Evolutionary conservation across 2,797 vertebrate genomes (phyloP).

Genomic region (Hylomyscus alleni): DNA sequence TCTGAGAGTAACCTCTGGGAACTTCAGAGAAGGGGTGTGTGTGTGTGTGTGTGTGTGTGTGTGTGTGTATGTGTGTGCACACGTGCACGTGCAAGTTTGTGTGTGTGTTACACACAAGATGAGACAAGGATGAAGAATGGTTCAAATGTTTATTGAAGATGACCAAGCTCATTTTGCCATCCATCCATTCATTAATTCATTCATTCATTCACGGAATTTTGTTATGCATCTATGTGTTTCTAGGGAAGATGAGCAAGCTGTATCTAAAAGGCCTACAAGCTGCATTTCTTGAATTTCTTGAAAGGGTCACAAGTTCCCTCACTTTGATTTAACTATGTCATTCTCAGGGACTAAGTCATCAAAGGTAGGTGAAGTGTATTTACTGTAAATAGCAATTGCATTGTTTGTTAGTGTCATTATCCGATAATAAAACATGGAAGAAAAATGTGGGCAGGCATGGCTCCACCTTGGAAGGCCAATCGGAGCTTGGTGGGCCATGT

Average conservation of each 20-base stretch:
- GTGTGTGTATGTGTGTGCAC: background rate
- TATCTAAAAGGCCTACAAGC: background rate
- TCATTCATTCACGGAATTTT: background rate
- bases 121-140: background rate
- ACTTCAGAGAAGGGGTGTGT: background rate
- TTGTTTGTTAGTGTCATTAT: background rate
- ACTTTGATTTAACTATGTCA: background rate
- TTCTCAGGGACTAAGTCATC: slow-evolving; percentile 15
- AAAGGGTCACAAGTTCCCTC: background rate
- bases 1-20: background rate
- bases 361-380: background rate
- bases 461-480: background rate
- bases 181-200: too few relatives aligned
- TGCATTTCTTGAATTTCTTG: background rate
- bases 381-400: background rate
- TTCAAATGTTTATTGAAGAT: background rate
- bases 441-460: background rate
- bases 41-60: background rate
- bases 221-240: background rate
- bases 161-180: background rate
- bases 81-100: background rate
- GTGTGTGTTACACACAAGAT: background rate
- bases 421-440: background rate
- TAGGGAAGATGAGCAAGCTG: background rate
- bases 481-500: background rate